phyloP scores from a whole-genome alignment of 2,888 invertebrate species.

The Zeuzera pyrina region DNA sequence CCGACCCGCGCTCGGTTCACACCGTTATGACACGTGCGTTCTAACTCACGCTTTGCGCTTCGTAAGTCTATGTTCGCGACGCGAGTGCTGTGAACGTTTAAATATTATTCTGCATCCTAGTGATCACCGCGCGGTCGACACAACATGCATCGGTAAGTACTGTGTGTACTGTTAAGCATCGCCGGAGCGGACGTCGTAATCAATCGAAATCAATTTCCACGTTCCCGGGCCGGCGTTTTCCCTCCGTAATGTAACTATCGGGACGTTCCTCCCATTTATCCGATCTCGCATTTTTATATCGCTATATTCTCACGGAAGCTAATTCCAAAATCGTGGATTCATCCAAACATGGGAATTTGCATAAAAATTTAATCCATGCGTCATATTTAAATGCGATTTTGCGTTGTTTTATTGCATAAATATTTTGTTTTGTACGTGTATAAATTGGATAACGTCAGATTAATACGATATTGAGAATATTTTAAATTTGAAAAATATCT shows the following conservation, averaged over 20 bases:
- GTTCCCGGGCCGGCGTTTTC: slow-evolving; percentile 29
- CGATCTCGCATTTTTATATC: no score
- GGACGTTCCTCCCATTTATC: neutral
- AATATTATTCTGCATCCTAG: slow-evolving; percentile 1
- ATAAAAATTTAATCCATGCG: no score
- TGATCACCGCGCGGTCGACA: neutral
- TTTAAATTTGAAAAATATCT: no score
- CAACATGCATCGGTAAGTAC: slow-evolving; percentile 35
- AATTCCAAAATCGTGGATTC: no score
- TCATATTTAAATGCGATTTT: no score
- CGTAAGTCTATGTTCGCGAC: slow-evolving; percentile 4
- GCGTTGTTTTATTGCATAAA: no score
- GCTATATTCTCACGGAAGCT: no score
- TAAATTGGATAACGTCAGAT: no score
- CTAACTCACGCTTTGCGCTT: slow-evolving; percentile 9
- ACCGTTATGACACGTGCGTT: slow-evolving; percentile 33
- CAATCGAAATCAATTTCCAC: slow-evolving; percentile 11
- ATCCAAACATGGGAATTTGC: no score
- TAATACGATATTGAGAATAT: no score
- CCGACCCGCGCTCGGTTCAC: slow-evolving; percentile 45
- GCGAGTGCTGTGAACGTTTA: slow-evolving; percentile 10
- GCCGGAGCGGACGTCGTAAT: slow-evolving; percentile 1
- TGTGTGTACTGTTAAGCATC: neutral
- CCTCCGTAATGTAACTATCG: slow-evolving; percentile 27
- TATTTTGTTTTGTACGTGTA: no score